Conservation (phyloP, 2,888 invertebrate genomes). For the Dysmachus trigonus region DNA sequence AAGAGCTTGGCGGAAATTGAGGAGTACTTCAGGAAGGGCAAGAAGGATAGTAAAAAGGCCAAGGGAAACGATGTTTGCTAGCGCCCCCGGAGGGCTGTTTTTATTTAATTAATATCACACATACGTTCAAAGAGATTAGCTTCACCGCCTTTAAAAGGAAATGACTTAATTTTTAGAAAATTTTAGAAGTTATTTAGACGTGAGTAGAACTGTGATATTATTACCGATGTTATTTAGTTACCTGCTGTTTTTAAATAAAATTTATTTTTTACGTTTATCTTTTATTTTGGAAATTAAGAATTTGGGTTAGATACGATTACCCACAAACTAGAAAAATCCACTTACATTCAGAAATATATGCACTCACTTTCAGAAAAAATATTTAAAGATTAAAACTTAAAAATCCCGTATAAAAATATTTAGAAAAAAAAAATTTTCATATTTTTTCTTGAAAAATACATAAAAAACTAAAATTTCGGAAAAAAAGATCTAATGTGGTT, state of each 20-base stretch:
- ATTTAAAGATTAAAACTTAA: no score
- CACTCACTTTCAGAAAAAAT: no score
- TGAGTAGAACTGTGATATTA: not conserved
- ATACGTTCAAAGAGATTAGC: not conserved
- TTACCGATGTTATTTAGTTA: not conserved
- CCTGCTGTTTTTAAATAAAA: not conserved
- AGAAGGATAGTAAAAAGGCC: not conserved
- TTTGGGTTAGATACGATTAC: no score
- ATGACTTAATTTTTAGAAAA: not conserved
- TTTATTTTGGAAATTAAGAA: not conserved
- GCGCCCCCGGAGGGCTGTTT: not conserved
- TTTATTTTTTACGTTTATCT: not conserved
- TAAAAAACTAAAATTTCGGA: no score
- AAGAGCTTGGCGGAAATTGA: constrained; percentile 76
- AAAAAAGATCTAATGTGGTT: no score
- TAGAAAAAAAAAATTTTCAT: no score
- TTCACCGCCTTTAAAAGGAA: not conserved
- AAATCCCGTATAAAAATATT: no score
- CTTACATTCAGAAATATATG: no score
- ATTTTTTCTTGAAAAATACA: no score
- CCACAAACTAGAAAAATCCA: no score
- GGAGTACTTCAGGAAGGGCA: constrained; percentile 62
- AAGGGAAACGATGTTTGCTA: not conserved
- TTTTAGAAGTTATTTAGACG: not conserved
- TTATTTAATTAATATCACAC: not conserved